phyloP scores from a whole-genome alignment of 2,797 vertebrate genomes.

The Danionella dracula region DNA sequence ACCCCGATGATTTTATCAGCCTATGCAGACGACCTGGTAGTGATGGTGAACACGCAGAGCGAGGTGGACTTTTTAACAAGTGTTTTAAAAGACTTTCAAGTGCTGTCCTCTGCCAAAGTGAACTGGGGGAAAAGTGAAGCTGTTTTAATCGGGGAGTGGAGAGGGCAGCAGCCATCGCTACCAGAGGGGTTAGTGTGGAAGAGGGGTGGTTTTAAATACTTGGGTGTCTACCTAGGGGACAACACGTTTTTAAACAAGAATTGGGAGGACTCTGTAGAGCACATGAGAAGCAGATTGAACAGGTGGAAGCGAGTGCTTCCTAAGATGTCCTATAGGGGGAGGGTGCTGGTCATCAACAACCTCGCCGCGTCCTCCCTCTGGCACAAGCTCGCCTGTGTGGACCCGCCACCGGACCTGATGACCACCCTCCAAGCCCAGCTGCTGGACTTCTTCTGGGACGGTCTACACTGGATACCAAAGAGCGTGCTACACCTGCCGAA shows the following conservation, averaged over 20 bases:
- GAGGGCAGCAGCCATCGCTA: neutral
- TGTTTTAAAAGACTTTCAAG: neutral
- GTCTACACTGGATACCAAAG: neutral
- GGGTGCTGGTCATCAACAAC: neutral
- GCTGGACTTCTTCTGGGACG: neutral
- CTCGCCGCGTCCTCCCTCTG: too few species aligned
- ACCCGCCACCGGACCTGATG: too few species aligned
- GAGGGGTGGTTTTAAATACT: neutral
- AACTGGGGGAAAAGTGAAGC: slow-evolving; percentile 18
- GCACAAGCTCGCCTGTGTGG: slow-evolving; percentile 4
- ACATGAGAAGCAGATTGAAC: neutral
- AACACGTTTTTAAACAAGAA: neutral
- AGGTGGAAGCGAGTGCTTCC: neutral
- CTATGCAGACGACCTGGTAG: neutral
- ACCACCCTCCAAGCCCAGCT: neutral
- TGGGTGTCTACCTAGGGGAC: slow-evolving; percentile 1
- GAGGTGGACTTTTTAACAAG: neutral
- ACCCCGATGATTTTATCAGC: neutral
- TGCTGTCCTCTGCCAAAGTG: neutral
- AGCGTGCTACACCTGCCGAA: neutral
- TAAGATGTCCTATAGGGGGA: slow-evolving; percentile 4
- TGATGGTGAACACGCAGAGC: neutral
- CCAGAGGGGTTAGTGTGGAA: neutral
- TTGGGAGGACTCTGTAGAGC: neutral
- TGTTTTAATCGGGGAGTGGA: neutral